Base-by-base conservation (phyloP, 2,888 invertebrate species). In the Ophioninae sp. region DNA sequence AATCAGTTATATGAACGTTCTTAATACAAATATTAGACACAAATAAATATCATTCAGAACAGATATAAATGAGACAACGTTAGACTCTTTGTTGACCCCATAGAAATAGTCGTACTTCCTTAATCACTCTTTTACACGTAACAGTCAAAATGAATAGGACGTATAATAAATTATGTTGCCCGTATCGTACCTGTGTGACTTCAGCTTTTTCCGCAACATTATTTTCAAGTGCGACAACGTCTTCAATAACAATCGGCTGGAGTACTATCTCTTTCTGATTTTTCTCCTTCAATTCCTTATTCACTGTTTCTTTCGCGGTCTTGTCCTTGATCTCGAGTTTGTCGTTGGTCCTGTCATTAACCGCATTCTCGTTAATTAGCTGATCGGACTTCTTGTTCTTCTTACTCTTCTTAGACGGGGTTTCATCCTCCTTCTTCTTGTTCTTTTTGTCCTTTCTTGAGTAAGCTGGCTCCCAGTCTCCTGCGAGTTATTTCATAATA, bases 371-470 rank as follows among this genome's bases (percentile, higher is more conserved):
- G 81, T 93, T 94, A 78, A 94, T 91, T 86, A 94, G 91, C 86
- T 93, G 94, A n/a, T 93, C 91, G 79, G 94, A 94, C 81, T 93
- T 94, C 21, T 87, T 93, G 87, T 93, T 94, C 81, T 92, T 92
- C 41, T 95, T 95, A 83, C 93, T 94, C 76, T 94, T 94, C 86
- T 94, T 94, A 68, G 93, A 94, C 37, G 91, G 92, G 7, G 84
- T 80, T n/a, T 93, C 93, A 73, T 95, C 95, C 74, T 95, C 95
- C 81, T 94, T 94, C 93, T 96, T 96, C 81, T 94, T 94, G 87
- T 95, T 95, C 91, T 96, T 96, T 91, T 96, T 96, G 84, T 96
- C 96, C 89, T 93, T 95, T 94, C 92, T 96, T 94, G 89, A 95
- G 94, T 84, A 96, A 93, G 87, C 96, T 95, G 93, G 93, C 84